Evolutionary conservation across 37 sponge, comb jelly and placozoan species (phyloP), one percentile per base, ranked within the genome.

Genomic region (Ianthella basta): DNA sequence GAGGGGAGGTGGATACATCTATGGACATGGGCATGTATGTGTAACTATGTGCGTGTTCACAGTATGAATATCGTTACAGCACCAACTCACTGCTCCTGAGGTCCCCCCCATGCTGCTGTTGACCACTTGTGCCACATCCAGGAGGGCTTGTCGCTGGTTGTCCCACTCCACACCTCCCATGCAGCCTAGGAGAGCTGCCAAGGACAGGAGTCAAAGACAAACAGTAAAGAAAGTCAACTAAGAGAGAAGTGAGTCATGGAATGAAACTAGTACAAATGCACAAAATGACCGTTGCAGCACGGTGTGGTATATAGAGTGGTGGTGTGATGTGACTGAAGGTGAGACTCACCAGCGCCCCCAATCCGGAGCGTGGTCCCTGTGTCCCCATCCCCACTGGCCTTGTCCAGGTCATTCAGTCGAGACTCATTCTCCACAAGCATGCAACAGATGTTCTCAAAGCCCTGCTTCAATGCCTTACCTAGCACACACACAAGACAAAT

Each of bases 321-420:
- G n/a, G n/a, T n/a, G n/a, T n/a, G n/a, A n/a, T n/a, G n/a, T n/a
- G n/a, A 3, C 50, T 44, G 8, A 3, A 44, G 8, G 50, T 8
- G 8, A 44, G 3, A 8, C 87, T 59, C 27, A 91, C 92, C 92
- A 23, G 60, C 35, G 15, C 83, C 87, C 55, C 92, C 91, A n/a
- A 68, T 79, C 61, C 67, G 82, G 29, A 96, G 82, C 15, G 99
- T 98, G 56, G 82, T 87, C 1, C 99, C 99, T 86, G 96, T 96
- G 80, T 98, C 99, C 14, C 96, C 96, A 87, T 98, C 99, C 18
- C 99, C 99, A 79, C 92, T 86, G 24, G 84, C 89, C 69, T 93
- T 55, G 85, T 98, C 98, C 54, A 98, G 89, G 23, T 92, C 86
- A 87, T 98, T 90, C 23, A 98, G 86, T 56, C 82, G 55, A 33